Evolutionary conservation across 2,113 vertebrate species (phyloP), one percentile per base, ranked within the genome.

Genomic region (Thomomys bottae): DNA sequence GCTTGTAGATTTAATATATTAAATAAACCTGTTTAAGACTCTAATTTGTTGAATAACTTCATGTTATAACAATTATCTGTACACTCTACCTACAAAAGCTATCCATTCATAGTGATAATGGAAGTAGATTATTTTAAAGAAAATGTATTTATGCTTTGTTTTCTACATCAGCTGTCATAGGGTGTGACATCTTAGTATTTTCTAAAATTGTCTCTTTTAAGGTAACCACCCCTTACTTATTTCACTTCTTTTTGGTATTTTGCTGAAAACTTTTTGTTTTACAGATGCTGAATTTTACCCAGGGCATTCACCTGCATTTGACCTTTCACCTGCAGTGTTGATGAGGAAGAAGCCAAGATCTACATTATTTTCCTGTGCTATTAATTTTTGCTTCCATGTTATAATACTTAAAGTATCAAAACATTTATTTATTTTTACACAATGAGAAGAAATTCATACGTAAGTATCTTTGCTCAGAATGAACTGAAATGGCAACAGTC

Each of bases 281-380:
- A 14, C 4, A 6, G 17, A 59, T 17, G 42, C 40, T 26, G 12
- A 34, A n/a, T 14, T 83, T 83, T 24, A 40, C 36, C 38, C 66
- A 49, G 32, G 12, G 1, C 8, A 9, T 15, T 21, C 15, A 67
- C 34, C 8, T 73, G 17, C n/a, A 14, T 24, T 36, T 84, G 57
- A 76, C 3, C 2, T 0, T 12, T 70, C 59, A 14, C 30, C 38
- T 34, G 3, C 6, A 1, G 10, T 14, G n/a, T 10, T 2, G 9
- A 88, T n/a, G 64, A 67, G 3, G 2, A 45, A 2, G 28, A 15
- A 15, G 49, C 24, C 15, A 9, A 18, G 0, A 36, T 40, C 14
- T 38, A 1, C n/a, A 49, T 20, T 10, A 10, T 49, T 81, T 26
- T 38, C 17, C 20, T 6, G 17, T 32, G 14, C 1, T 34, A 1